Evolutionary conservation across 2,888 invertebrate species (phyloP).

Genomic region (Toxonevra muliebris): DNA sequence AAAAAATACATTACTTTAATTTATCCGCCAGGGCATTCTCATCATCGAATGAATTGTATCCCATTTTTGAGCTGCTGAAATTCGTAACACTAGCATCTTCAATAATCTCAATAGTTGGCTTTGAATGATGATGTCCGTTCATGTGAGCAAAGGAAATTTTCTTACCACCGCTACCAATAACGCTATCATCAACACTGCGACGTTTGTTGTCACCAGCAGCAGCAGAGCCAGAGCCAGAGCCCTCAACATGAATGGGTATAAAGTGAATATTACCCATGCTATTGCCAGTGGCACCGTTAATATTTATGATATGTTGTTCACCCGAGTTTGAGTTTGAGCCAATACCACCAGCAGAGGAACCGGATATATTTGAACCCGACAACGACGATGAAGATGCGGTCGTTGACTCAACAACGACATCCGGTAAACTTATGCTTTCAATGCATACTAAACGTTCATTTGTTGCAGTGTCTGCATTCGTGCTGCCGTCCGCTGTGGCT

Average conservation of each 20-base stretch:
- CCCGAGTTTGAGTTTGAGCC: slow-evolving; percentile 29
- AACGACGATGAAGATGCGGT: slow-evolving; percentile 39
- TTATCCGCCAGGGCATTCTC: slow-evolving; percentile 37
- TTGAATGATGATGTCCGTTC: slow-evolving; percentile 40
- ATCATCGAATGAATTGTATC: slow-evolving; percentile 12
- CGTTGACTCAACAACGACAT: slow-evolving; percentile 64
- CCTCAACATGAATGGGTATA: slow-evolving; percentile 60
- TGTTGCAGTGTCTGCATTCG: slow-evolving; percentile 19
- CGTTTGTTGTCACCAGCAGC: slow-evolving; percentile 43
- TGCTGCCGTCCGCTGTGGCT: slow-evolving; percentile 38
- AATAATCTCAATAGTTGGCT: slow-evolving; percentile 55
- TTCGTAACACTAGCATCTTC: slow-evolving; percentile 50
- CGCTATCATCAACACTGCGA: slow-evolving; percentile 58
- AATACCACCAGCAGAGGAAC: slow-evolving; percentile 7
- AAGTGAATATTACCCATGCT: slow-evolving; percentile 61
- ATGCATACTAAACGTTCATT: slow-evolving; percentile 60
- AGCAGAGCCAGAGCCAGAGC: slow-evolving; percentile 18
- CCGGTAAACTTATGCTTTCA: slow-evolving; percentile 65
- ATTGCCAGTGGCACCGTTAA: slow-evolving; percentile 58
- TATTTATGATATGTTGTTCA: slow-evolving; percentile 57
- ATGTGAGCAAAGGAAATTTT: slow-evolving; percentile 34
- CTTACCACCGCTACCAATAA: slow-evolving; percentile 49
- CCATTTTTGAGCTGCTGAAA: slow-evolving; percentile 12
- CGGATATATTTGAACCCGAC: slow-evolving; percentile 22
- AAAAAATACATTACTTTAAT: slow-evolving; percentile 39